Conservation (phyloP, 2,888 invertebrate species). For the Horisme vitalbata region DNA sequence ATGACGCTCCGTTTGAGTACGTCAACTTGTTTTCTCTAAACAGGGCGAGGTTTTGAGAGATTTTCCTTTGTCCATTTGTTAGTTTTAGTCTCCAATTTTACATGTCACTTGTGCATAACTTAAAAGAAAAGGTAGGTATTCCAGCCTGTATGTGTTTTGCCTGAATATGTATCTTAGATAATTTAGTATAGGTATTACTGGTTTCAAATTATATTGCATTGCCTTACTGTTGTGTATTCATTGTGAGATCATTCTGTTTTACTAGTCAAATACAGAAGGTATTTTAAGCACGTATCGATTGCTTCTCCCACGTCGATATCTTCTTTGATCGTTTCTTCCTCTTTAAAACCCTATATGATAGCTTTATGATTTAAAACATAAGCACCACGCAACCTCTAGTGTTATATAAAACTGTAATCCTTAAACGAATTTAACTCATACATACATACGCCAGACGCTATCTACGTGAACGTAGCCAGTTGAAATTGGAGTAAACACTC, state of each 20-base stretch:
- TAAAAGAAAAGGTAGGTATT: slow-evolving; percentile 20
- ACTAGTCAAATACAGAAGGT: no score
- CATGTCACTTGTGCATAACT: slow-evolving; percentile 40
- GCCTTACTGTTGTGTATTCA: no score
- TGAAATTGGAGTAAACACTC: slow-evolving; percentile 48
- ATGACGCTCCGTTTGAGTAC: slow-evolving; percentile 68
- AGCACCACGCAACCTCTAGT: no score
- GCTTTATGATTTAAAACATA: no score
- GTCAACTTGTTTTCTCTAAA: slow-evolving; percentile 77
- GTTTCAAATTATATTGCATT: no score
- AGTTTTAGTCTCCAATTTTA: slow-evolving; percentile 37
- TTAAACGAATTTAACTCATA: neutral
- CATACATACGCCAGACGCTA: neutral
- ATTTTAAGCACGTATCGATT: no score
- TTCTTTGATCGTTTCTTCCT: no score
- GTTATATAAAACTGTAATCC: no score
- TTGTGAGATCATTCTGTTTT: no score
- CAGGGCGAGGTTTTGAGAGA: slow-evolving; percentile 57
- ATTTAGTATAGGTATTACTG: no score
- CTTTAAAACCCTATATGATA: no score
- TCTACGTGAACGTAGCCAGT: slow-evolving; percentile 24
- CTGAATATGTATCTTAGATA: slow-evolving; percentile 5
- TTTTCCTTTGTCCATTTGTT: slow-evolving; percentile 41
- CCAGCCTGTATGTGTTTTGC: slow-evolving; percentile 9
- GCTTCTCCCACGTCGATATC: no score